Conservation (phyloP, 1,140 invertebrate species). For the Drosophila micromelanica region DNA sequence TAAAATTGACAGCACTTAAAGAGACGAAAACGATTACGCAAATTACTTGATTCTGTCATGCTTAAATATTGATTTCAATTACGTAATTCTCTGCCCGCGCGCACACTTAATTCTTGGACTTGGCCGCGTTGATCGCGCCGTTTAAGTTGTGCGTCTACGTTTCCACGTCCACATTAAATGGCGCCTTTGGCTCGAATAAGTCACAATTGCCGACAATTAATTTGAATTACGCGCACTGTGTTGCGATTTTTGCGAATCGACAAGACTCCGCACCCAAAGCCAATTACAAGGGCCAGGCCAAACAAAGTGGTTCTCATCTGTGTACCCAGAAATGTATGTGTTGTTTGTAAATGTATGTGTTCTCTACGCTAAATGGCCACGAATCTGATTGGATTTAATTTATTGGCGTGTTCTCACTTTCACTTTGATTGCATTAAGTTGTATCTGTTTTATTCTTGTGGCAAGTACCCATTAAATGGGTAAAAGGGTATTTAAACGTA, state of each 20-base stretch:
- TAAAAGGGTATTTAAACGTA: background rate
- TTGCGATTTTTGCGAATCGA: conserved; percentile 70
- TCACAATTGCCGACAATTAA: conserved; percentile 79
- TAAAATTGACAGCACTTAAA: background rate
- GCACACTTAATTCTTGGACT: conserved; percentile 1
- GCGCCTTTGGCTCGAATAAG: conserved; percentile 70
- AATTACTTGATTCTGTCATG: conserved; percentile 7
- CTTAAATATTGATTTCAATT: conserved; percentile 41
- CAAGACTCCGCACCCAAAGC: conserved; percentile 43
- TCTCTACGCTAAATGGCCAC: conserved; percentile 27
- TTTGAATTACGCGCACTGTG: conserved; percentile 71
- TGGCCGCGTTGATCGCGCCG: conserved; percentile 26
- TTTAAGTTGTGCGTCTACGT: conserved; percentile 38
- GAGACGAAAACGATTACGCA: background rate
- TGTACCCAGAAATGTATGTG: too few relatives aligned
- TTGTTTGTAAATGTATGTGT: conserved; percentile 1
- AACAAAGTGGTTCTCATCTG: conserved; percentile 60
- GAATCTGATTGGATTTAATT: conserved; percentile 69
- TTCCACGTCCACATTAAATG: conserved; percentile 52
- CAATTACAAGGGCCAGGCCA: conserved; percentile 66
- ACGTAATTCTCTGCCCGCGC: conserved; percentile 6
- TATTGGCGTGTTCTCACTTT: conserved; percentile 79
- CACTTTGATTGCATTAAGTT: conserved; percentile 69
- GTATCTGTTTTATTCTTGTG: conserved; percentile 26
- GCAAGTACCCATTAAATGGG: background rate